These are phyloP conservation scores for Dynastes maya DNA, from an alignment of 2,888 invertebrate species.

Conservation along the genomic window DNA sequence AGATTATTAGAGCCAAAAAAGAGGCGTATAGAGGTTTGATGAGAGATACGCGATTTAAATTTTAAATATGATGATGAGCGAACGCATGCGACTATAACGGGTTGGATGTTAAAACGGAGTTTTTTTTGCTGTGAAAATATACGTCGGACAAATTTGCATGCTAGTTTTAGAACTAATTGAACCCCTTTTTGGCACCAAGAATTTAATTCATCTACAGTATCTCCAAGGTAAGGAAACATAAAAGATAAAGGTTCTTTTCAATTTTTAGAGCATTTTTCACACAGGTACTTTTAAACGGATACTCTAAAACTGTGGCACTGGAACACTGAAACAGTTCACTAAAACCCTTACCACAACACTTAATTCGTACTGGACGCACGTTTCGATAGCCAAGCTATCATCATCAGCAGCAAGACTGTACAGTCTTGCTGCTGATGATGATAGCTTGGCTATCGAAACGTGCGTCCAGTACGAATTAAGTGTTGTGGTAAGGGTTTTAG, in stretches of 20 bases:
- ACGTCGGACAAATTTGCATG: background rate
- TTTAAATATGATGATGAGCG: conserved; percentile 10
- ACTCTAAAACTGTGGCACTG: too few species aligned
- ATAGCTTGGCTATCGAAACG: too few species aligned
- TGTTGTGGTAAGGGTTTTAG: too few species aligned
- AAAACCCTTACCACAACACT: too few species aligned
- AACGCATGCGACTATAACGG: background rate
- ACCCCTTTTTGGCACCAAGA: background rate
- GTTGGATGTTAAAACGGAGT: background rate
- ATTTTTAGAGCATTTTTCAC: too few species aligned
- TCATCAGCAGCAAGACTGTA: too few species aligned
- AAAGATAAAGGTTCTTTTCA: too few species aligned
- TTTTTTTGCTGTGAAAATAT: background rate
- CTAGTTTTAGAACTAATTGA: conserved; percentile 3
- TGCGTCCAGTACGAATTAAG: too few species aligned
- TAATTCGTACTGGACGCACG: too few species aligned
- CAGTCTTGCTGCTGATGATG: too few species aligned
- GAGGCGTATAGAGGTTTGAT: background rate
- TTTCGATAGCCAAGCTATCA: too few species aligned
- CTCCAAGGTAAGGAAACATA: background rate
- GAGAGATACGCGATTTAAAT: conserved; percentile 6
- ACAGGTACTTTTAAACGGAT: background rate
- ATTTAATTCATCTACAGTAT: background rate
- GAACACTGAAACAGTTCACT: too few species aligned
- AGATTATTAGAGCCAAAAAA: background rate